phyloP scores from a whole-genome alignment of 2,113 vertebrate genomes.

The Chitala chitala region DNA sequence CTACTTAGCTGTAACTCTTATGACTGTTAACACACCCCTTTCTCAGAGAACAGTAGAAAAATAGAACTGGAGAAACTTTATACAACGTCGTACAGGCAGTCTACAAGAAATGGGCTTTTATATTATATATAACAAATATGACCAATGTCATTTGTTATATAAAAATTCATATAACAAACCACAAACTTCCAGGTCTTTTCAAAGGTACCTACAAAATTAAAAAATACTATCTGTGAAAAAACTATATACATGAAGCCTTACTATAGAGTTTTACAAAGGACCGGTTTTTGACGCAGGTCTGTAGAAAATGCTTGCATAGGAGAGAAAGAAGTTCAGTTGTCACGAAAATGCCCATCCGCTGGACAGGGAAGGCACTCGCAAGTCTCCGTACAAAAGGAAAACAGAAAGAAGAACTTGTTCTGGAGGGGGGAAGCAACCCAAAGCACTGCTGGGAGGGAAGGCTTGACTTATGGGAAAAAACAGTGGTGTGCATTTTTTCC shows the following conservation, averaged over 20 bases:
- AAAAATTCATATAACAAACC: constrained; percentile 53
- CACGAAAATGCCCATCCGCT: constrained; percentile 59
- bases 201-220: constrained; percentile 58
- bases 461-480: neutral
- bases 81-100: constrained; percentile 58
- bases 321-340: constrained; percentile 62
- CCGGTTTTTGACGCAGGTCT: constrained; percentile 59
- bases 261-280: constrained; percentile 59
- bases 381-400: constrained; percentile 54
- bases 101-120: constrained; percentile 59
- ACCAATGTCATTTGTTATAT: constrained; percentile 41
- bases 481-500: constrained; percentile 59
- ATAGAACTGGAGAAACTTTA: constrained; percentile 71
- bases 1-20: constrained; percentile 45
- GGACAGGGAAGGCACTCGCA: constrained; percentile 65
- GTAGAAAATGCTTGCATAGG: constrained; percentile 70
- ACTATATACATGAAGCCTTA: constrained; percentile 59
- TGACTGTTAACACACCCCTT: constrained; percentile 57
- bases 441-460: constrained; percentile 41
- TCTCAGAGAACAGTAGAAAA: constrained; percentile 69
- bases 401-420: constrained; percentile 49
- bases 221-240: constrained; percentile 46
- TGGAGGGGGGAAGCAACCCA: constrained; percentile 21
- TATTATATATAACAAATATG: constrained; percentile 54
- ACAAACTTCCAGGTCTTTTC: constrained; percentile 51